A percentile compares a stretch with the other conserved stretches of the same genome.
Conservation (phyloP, 2,113 vertebrate genomes). For the Takifugu flavidus region DNA sequence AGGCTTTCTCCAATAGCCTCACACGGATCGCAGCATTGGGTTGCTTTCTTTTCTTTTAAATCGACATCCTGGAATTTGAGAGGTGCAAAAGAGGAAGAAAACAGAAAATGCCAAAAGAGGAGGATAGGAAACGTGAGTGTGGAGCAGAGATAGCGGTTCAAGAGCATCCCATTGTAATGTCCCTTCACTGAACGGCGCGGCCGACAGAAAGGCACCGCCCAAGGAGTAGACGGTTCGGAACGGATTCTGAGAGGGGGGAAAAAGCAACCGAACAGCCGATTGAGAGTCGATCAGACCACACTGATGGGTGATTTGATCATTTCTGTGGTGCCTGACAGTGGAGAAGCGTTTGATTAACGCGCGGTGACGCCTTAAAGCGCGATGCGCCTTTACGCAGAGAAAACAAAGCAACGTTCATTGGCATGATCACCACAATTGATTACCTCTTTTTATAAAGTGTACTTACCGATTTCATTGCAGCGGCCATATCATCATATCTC, state of each 20-base stretch:
- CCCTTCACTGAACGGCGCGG: conserved; percentile 31
- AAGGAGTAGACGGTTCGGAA: conserved; percentile 54
- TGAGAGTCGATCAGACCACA: conserved; percentile 1
- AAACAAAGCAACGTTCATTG: not conserved
- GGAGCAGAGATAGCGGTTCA: conserved; percentile 6
- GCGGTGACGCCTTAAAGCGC: not conserved
- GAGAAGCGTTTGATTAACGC: not conserved
- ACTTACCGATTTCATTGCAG: conserved; percentile 99
- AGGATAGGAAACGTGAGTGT: not conserved
- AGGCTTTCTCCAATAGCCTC: conserved; percentile 52
- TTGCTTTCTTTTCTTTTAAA: not conserved
- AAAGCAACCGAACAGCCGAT: not conserved
- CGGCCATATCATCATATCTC: conserved; percentile 97
- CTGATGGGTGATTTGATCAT: not conserved
- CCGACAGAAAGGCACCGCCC: conserved; percentile 76
- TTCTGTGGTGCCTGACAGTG: not conserved
- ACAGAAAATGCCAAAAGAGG: conserved; percentile 13
- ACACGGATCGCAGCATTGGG: conserved; percentile 44
- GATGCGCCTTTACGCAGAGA: conserved; percentile 3
- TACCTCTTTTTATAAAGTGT: conserved; percentile 5
- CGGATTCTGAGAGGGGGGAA: conserved; percentile 1
- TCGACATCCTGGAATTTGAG: not conserved
- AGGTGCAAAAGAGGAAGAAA: not conserved
- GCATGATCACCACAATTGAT: not conserved
- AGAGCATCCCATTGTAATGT: conserved; percentile 45